Conservation (phyloP, 2,113 vertebrate genomes). For the Anguilla japonica region DNA sequence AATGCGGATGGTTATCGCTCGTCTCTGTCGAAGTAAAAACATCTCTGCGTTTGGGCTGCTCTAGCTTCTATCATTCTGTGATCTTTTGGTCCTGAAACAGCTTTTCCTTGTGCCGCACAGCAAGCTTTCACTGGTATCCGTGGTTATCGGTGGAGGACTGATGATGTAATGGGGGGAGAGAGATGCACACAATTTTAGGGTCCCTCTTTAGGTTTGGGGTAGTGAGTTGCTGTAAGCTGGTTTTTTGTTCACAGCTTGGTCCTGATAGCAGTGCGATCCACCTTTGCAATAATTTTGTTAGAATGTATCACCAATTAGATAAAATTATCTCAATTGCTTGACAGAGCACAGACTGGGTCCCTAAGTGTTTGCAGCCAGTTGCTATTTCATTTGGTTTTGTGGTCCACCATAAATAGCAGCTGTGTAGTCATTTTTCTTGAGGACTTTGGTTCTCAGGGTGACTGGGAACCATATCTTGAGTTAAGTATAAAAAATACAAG, state of each 20-base stretch:
- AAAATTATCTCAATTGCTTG: neutral
- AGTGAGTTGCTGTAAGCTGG: neutral
- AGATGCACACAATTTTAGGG: neutral
- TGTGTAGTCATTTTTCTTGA: neutral
- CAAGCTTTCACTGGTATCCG: neutral
- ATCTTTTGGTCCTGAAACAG: neutral
- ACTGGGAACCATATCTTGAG: too few relatives aligned
- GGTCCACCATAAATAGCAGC: neutral
- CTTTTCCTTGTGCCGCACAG: neutral
- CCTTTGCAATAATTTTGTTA: neutral
- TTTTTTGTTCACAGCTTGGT: neutral
- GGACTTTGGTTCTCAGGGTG: too few relatives aligned
- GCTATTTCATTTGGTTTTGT: neutral
- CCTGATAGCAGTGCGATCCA: neutral
- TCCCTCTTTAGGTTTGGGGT: neutral
- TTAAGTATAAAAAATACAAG: too few relatives aligned
- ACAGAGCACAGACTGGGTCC: too few relatives aligned
- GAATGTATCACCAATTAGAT: too few relatives aligned
- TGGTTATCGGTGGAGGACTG: neutral
- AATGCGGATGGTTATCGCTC: constrained; percentile 2
- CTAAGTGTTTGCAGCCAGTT: neutral
- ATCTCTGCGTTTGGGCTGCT: neutral
- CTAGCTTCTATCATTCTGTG: neutral
- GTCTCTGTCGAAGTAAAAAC: neutral
- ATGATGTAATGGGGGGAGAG: too few relatives aligned